These are phyloP conservation scores for Tachyglossus aculeatus DNA, from an alignment of 2,797 vertebrate genomes.

Conservation along the genomic window DNA sequence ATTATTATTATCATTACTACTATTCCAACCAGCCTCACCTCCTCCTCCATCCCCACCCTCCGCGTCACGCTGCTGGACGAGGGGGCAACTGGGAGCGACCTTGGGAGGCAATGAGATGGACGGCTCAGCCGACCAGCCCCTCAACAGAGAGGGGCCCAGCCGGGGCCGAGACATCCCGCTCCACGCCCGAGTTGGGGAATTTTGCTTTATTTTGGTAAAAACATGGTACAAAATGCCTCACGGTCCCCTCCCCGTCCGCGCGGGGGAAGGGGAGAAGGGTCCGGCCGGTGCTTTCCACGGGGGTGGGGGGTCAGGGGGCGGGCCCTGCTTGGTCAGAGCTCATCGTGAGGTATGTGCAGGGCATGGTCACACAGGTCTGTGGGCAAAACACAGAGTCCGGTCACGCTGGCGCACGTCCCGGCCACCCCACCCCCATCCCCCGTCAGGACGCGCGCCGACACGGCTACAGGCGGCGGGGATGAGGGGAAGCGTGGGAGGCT, in stretches of 20 bases:
- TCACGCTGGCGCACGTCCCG: neutral
- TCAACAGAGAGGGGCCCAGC: no score
- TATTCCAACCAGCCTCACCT: no score
- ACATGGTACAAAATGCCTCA: slow-evolving; percentile 61
- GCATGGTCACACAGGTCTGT: slow-evolving; percentile 95
- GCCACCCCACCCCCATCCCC: neutral
- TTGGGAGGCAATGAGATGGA: neutral
- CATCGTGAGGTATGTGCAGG: slow-evolving; percentile 87
- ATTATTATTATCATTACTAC: no score
- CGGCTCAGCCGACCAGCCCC: neutral
- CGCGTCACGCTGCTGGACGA: no score
- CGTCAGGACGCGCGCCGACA: neutral
- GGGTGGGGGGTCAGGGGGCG: neutral
- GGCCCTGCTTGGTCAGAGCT: slow-evolving; percentile 82
- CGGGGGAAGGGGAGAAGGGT: no score
- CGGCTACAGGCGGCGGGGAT: neutral
- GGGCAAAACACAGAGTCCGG: slow-evolving; percentile 23
- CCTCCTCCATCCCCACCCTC: no score
- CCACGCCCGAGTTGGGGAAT: no score
- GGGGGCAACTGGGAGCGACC: no score
- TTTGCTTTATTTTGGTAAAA: slow-evolving; percentile 64
- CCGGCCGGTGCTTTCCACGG: slow-evolving; percentile 22
- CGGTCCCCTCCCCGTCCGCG: slow-evolving; percentile 50
- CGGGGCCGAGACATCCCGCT: no score
- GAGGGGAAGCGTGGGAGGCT: neutral